Conservation (phyloP, 1,140 invertebrate species). For the Lepidurus arcticus region DNA sequence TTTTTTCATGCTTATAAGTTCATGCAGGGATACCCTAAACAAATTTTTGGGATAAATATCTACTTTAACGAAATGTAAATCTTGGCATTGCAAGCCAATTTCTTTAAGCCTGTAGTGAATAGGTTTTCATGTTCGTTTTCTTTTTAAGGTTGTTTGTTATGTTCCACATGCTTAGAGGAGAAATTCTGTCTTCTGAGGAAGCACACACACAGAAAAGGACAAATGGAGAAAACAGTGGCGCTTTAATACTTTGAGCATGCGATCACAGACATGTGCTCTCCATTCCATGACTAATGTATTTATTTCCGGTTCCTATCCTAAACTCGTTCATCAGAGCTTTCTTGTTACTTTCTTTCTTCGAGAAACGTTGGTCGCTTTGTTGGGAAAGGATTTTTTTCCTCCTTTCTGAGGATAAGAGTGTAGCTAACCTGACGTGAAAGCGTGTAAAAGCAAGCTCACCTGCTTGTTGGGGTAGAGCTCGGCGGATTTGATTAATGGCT, state of each 20-base stretch:
- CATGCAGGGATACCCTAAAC: neutral
- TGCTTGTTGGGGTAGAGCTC: neutral
- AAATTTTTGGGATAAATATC: neutral
- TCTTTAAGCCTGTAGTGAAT: neutral
- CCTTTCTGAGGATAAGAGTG: neutral
- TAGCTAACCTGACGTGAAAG: neutral
- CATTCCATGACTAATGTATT: slow-evolving; percentile 1
- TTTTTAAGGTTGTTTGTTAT: neutral
- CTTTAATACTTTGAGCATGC: slow-evolving; percentile 15
- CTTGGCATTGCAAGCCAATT: neutral
- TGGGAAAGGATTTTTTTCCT: neutral
- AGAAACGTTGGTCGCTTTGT: neutral
- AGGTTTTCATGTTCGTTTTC: neutral
- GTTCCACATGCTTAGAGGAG: neutral
- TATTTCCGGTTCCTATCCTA: slow-evolving; percentile 17
- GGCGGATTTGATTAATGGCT: slow-evolving; percentile 6
- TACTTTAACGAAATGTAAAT: neutral
- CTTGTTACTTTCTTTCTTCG: neutral
- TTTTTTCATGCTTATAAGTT: neutral
- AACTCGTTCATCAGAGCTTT: neutral
- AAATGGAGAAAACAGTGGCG: slow-evolving; percentile 3
- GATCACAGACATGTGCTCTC: slow-evolving; percentile 6
- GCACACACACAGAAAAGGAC: neutral
- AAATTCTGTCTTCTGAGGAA: neutral
- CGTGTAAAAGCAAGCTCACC: neutral